Evolutionary conservation across 1,140 invertebrate genomes (phyloP).

Genomic region (Drosophila cardini): DNA sequence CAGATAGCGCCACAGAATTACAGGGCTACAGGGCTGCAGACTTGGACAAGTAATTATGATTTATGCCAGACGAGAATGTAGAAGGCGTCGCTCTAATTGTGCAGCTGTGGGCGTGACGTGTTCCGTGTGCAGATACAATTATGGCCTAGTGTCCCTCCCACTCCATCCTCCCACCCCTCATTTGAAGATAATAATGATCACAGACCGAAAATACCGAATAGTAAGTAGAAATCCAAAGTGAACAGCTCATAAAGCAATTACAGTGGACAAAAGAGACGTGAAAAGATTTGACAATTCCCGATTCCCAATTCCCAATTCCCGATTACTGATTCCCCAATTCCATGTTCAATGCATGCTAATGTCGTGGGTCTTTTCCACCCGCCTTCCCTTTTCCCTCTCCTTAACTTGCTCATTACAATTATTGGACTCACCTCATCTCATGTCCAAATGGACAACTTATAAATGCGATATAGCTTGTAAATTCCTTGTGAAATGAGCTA

Average conservation of each 20-base stretch:
- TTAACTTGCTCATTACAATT: no score
- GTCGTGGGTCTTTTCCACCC: conserved; percentile 29
- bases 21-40: not conserved
- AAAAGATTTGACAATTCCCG: not conserved
- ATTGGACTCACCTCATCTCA: no score
- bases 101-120: conserved; percentile 45
- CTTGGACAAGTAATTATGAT: conserved; percentile 73
- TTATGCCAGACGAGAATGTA: conserved; percentile 70
- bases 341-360: conserved; percentile 65
- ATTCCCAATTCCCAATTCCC: no score
- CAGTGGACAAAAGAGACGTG: conserved; percentile 30
- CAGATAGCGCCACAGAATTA: not conserved
- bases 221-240: conserved; percentile 62
- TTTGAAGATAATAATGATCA: conserved; percentile 35
- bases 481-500: no score
- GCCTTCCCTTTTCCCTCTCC: no score
- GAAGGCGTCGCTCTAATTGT: conserved; percentile 73
- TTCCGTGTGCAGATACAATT: conserved; percentile 61
- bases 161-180: not conserved
- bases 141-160: conserved; percentile 32
- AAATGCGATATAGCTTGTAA: no score
- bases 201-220: conserved; percentile 59
- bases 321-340: conserved; percentile 8
- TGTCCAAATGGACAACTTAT: no score
- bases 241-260: conserved; percentile 70